Percentiles rank a stretch among this genome's conserved stretches.
phyloP scores from a whole-genome alignment of 2,888 invertebrate genomes.

The Perizoma flavofasciatum region DNA sequence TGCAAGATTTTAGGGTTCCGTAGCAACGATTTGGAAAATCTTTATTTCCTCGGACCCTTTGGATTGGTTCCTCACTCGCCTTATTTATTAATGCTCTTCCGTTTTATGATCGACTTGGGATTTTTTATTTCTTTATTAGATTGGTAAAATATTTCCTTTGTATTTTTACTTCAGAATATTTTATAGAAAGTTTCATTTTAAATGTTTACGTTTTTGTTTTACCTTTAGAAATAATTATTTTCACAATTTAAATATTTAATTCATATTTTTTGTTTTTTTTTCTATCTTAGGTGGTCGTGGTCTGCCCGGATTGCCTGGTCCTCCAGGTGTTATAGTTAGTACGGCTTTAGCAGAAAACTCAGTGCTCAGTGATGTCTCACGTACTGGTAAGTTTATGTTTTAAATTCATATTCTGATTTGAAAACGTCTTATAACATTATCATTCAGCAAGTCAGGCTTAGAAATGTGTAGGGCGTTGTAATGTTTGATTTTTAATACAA shows the following conservation, averaged over 20 bases:
- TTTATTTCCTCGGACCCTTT: slow-evolving; percentile 70
- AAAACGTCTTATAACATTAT: not conserved
- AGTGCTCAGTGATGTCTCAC: slow-evolving; percentile 54
- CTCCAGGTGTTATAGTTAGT: slow-evolving; percentile 36
- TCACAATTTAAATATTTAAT: not conserved
- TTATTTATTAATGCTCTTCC: slow-evolving; percentile 71
- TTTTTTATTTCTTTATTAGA: slow-evolving; percentile 58
- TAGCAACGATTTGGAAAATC: slow-evolving; percentile 78
- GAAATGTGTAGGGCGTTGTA: not conserved
- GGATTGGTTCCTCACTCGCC: slow-evolving; percentile 59
- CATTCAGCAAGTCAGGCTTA: not conserved
- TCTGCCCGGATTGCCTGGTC: slow-evolving; percentile 68
- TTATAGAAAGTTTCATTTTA: not conserved
- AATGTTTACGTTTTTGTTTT: not conserved
- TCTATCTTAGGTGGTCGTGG: slow-evolving; percentile 60
- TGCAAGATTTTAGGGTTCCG: slow-evolving; percentile 75
- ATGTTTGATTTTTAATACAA: too few species aligned
- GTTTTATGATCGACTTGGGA: slow-evolving; percentile 61
- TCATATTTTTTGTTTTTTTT: slow-evolving; percentile 15
- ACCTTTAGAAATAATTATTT: not conserved
- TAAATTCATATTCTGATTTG: not conserved
- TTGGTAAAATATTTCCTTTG: slow-evolving; percentile 35
- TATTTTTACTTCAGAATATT: slow-evolving; percentile 1
- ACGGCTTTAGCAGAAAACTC: slow-evolving; percentile 59
- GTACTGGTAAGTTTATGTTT: slow-evolving; percentile 49